Conservation (phyloP, 23 tunicate genomes). For the Styela plicata region DNA sequence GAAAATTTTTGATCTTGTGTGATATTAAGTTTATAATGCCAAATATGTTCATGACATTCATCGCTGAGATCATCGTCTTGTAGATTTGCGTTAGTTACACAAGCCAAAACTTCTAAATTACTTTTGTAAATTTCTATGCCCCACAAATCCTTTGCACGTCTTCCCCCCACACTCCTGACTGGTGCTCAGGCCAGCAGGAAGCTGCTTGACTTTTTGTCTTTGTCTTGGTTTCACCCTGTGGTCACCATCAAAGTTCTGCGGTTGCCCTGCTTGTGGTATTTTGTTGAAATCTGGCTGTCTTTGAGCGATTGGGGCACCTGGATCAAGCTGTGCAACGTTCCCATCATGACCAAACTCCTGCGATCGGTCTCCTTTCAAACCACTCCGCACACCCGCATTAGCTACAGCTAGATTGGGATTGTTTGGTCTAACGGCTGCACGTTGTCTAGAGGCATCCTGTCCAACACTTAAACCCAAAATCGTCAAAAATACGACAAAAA, state of each 20-base stretch:
- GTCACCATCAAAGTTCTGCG: background rate
- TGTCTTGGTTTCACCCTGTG: background rate
- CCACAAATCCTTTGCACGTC: conserved; percentile 15
- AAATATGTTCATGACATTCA: conserved; percentile 39
- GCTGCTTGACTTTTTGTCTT: background rate
- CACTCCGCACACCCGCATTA: background rate
- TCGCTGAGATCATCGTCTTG: conserved; percentile 39
- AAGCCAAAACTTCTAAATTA: conserved; percentile 42
- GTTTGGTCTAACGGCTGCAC: background rate
- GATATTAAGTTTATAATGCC: conserved; percentile 54
- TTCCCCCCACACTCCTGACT: conserved; percentile 42
- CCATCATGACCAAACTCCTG: background rate
- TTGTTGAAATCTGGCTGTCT: background rate
- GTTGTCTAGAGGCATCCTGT: background rate
- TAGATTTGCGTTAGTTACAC: conserved; percentile 31
- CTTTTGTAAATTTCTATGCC: conserved; percentile 2
- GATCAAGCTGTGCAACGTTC: background rate
- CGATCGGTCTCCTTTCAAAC: background rate
- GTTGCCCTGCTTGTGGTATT: background rate
- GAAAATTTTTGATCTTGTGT: conserved; percentile 53
- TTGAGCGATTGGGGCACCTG: background rate
- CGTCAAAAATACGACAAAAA: background rate
- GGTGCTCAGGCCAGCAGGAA: conserved; percentile 9
- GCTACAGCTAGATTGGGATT: background rate
- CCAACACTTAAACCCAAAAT: background rate